phyloP scores from a whole-genome alignment of 2,888 invertebrate genomes.

The Papilio elwesi region DNA sequence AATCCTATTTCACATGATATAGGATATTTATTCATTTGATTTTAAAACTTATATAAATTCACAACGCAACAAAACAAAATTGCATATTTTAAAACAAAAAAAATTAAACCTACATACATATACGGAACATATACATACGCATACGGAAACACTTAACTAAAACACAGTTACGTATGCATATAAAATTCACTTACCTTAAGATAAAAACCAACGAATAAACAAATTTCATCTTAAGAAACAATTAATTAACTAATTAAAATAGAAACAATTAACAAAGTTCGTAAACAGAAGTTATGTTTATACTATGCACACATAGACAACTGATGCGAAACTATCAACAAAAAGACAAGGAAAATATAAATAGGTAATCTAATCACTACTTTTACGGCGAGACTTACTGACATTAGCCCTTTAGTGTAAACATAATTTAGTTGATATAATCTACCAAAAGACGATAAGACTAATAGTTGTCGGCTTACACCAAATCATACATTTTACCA shows the following conservation, averaged over 20 bases:
- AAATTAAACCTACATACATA: no score
- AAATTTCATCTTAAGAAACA: not conserved
- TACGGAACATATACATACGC: no score
- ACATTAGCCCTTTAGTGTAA: conserved; percentile 6
- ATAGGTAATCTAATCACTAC: not conserved
- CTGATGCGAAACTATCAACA: conserved; percentile 13
- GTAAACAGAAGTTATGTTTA: conserved; percentile 19
- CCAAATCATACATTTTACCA: not conserved
- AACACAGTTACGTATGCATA: no score
- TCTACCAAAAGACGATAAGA: conserved; percentile 7
- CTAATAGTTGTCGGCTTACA: not conserved
- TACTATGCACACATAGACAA: conserved; percentile 1
- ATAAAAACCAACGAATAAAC: not conserved
- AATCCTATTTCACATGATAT: no score
- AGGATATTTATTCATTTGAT: no score
- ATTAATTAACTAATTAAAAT: not conserved
- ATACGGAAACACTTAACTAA: no score
- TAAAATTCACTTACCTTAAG: conserved; percentile 23
- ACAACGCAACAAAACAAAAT: no score
- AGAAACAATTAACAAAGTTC: conserved; percentile 12
- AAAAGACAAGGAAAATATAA: not conserved
- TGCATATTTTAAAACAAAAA: no score
- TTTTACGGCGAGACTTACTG: not conserved
- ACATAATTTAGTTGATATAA: not conserved
- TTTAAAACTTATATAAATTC: no score